These are phyloP conservation scores for Drosophila acutilabella DNA, from an alignment of 2,888 invertebrate genomes.

Conservation along the genomic window DNA sequence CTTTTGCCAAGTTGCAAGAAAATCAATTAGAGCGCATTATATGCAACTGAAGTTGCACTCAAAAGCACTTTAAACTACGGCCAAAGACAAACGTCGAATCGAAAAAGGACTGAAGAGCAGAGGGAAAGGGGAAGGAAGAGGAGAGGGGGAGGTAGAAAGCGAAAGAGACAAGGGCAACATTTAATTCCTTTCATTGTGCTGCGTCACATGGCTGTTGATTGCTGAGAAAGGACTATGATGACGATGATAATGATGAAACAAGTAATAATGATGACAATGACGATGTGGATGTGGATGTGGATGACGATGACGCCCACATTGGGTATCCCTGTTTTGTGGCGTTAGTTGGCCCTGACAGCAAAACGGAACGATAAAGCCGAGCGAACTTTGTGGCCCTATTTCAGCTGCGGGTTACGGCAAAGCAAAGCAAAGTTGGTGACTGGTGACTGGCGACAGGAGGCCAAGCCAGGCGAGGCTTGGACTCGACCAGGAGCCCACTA, in stretches of 20 bases:
- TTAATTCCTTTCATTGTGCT: slow-evolving; percentile 56
- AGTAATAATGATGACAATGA: neutral
- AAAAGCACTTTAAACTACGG: slow-evolving; percentile 48
- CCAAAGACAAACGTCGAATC: slow-evolving; percentile 23
- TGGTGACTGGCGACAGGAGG: slow-evolving; percentile 28
- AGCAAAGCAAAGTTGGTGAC: slow-evolving; percentile 2
- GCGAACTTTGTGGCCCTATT: slow-evolving; percentile 9
- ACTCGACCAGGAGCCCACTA: slow-evolving; percentile 18
- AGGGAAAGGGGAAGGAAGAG: neutral
- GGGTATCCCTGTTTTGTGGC: slow-evolving; percentile 11
- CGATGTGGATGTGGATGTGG: too few species aligned
- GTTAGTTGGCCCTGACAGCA: slow-evolving; percentile 50
- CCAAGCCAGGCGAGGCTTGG: slow-evolving; percentile 11
- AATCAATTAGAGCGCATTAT: slow-evolving; percentile 72
- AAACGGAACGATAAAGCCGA: slow-evolving; percentile 41
- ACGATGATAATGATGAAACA: slow-evolving; percentile 7
- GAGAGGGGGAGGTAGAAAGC: neutral
- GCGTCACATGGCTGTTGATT: slow-evolving; percentile 43
- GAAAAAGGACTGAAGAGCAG: neutral
- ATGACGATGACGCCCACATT: slow-evolving; percentile 47
- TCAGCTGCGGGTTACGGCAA: slow-evolving; percentile 46
- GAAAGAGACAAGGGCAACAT: slow-evolving; percentile 35
- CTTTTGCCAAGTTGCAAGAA: slow-evolving; percentile 40
- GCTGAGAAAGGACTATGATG: slow-evolving; percentile 7
- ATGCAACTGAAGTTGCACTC: slow-evolving; percentile 56